Evolutionary conservation across 2,113 vertebrate genomes (phyloP), one percentile per base, ranked within the genome.

Genomic region (Rhea americana): DNA sequence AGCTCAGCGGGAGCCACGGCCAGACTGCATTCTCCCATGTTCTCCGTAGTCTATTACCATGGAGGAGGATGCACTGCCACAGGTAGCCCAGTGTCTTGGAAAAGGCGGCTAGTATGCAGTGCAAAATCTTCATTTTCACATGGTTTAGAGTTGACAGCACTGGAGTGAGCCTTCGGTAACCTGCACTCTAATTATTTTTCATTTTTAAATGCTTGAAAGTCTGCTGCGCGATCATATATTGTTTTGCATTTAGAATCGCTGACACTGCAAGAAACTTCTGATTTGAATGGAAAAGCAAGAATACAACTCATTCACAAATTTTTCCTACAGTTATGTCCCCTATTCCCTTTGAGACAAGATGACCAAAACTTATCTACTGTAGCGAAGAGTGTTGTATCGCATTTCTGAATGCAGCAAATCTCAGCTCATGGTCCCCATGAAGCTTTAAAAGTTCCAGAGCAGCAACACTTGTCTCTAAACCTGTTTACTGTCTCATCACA

Each of bases 401-500:
- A 37, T 65, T 53, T 56, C 61, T n/a, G 22, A 39, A 14, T 9
- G 10, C n/a, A 26, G 45, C 28, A 19, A 63, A 3, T 5, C 30
- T 62, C 59, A 88, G 10, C 28, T 37, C 73, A 51, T 47, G 18
- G 55, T 87, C 48, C 62, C 53, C 58, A 3, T 16, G 66, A 82
- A 90, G 79, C 80, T 75, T 88, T 68, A 81, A 53, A 81, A 90
- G 85, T 62, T 89, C 71, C 62, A 58, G 53, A 87, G 43, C 13
- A 93, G 0, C 22, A 90, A 17, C 82, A 59, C 56, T 75, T 86
- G 65, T 61, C 56, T 77, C 50, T 85, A n/a, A 81, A 83, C 87
- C 9, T 9, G 2, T 78, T 85, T 83, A 26, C 75, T 70, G 41
- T 20, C 79, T 72, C 56, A 53, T 39, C 76, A 32, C 68, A 39